phyloP scores from a whole-genome alignment of 2,797 vertebrate species.

The Argya squamiceps region DNA sequence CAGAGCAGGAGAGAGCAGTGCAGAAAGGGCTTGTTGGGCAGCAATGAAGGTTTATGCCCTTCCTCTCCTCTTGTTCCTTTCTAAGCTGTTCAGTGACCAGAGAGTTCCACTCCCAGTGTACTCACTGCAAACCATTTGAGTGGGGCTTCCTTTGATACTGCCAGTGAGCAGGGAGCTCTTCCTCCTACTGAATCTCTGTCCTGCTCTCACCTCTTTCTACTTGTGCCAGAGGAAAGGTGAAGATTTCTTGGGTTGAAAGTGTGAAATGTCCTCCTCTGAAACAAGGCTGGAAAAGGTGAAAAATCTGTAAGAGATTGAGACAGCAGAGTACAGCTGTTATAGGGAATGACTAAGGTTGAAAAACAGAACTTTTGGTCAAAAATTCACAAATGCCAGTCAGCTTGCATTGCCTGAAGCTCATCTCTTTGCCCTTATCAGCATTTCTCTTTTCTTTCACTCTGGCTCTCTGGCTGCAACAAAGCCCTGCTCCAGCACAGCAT shows the following conservation, averaged over 20 bases:
- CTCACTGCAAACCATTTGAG: neutral
- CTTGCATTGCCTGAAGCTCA: neutral
- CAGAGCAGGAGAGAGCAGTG: neutral
- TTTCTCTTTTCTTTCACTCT: neutral
- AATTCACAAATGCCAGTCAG: neutral
- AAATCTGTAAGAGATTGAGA: neutral
- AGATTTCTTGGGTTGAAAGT: neutral
- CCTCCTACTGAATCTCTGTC: neutral
- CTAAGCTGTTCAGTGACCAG: neutral
- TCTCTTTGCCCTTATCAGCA: neutral
- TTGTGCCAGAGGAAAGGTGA: neutral
- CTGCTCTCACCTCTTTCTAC: neutral
- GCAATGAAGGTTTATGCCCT: neutral
- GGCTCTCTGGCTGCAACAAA: neutral
- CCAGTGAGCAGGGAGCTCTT: neutral
- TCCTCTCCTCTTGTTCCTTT: neutral
- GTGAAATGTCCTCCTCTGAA: neutral
- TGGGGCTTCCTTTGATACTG: neutral
- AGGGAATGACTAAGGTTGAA: neutral
- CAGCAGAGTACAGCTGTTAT: neutral
- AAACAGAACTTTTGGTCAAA: neutral
- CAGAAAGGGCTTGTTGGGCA: neutral
- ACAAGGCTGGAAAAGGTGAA: neutral
- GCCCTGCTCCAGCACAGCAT: neutral
- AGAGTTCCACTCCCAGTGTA: neutral